Evolutionary conservation across 1,140 invertebrate species (phyloP).

Genomic region (Drosophila pandora): DNA sequence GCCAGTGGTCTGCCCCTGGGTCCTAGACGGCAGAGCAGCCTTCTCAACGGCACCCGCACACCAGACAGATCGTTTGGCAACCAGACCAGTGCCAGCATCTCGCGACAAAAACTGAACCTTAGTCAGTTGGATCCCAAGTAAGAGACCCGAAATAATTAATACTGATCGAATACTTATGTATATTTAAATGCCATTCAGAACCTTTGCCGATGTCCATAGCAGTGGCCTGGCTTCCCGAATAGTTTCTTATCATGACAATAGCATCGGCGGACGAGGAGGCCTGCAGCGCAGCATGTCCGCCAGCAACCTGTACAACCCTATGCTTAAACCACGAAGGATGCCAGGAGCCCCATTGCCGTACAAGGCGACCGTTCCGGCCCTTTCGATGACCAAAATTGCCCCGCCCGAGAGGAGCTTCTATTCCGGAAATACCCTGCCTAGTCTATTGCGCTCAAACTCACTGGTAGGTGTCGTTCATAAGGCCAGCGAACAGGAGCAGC

Average conservation of each 20-base stretch:
- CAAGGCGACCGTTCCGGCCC: slow-evolving; percentile 62
- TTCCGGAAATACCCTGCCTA: slow-evolving; percentile 70
- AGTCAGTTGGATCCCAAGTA: slow-evolving; percentile 77
- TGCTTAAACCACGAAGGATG: slow-evolving; percentile 70
- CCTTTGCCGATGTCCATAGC: slow-evolving; percentile 84
- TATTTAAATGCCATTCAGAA: slow-evolving; percentile 28
- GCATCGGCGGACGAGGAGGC: slow-evolving; percentile 18
- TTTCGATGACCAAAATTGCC: slow-evolving; percentile 81
- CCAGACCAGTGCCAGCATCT: slow-evolving; percentile 23
- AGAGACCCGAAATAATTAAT: slow-evolving; percentile 2
- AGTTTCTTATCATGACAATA: slow-evolving; percentile 81
- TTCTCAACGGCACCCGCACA: slow-evolving; percentile 17
- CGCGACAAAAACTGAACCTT: slow-evolving; percentile 63
- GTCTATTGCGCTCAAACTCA: slow-evolving; percentile 75
- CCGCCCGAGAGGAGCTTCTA: slow-evolving; percentile 76
- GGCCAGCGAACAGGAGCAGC: slow-evolving; percentile 60
- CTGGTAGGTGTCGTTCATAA: slow-evolving; percentile 61
- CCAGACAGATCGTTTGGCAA: slow-evolving; percentile 18
- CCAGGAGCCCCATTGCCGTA: slow-evolving; percentile 62
- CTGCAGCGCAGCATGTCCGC: slow-evolving; percentile 73
- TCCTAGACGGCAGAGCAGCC: slow-evolving; percentile 12
- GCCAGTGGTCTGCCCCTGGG: slow-evolving; percentile 3
- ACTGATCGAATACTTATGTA: too few species aligned
- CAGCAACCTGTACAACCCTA: slow-evolving; percentile 74
- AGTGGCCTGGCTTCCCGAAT: slow-evolving; percentile 83